phyloP scores from a whole-genome alignment of 2,797 vertebrate species.

The Loris lydekkerianus region DNA sequence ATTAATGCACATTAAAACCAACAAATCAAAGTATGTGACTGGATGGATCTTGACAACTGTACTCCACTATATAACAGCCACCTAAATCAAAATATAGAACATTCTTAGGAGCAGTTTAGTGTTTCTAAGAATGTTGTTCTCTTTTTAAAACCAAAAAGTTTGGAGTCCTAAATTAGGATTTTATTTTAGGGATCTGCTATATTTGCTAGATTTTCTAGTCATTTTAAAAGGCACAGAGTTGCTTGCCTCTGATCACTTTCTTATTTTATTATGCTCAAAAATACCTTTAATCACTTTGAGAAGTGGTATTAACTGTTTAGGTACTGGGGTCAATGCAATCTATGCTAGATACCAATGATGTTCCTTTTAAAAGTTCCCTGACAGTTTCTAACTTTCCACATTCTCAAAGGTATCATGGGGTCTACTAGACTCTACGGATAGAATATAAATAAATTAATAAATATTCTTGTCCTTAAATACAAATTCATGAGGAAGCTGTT shows the following conservation, averaged over 20 bases:
- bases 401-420: background rate
- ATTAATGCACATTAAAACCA: slow-evolving; percentile 2
- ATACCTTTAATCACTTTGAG: background rate
- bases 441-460: background rate
- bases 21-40: background rate
- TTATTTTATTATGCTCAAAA: background rate
- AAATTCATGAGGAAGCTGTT: slow-evolving; percentile 5
- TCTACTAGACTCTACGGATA: background rate
- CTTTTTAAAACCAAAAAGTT: background rate
- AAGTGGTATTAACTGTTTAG: background rate
- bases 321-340: background rate
- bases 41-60: slow-evolving; percentile 10
- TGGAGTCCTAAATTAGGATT: background rate
- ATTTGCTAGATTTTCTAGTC: background rate
- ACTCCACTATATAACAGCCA: background rate
- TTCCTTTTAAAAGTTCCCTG: background rate
- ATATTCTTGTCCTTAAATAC: background rate
- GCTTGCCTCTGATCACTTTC: background rate
- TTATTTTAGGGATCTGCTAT: background rate
- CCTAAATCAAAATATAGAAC: background rate
- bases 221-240: background rate
- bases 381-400: background rate
- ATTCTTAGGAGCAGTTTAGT: slow-evolving; percentile 10
- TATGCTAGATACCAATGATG: background rate
- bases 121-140: slow-evolving; percentile 38